Conservation (phyloP, 2,888 invertebrate species). For the Pinctada fucata region DNA sequence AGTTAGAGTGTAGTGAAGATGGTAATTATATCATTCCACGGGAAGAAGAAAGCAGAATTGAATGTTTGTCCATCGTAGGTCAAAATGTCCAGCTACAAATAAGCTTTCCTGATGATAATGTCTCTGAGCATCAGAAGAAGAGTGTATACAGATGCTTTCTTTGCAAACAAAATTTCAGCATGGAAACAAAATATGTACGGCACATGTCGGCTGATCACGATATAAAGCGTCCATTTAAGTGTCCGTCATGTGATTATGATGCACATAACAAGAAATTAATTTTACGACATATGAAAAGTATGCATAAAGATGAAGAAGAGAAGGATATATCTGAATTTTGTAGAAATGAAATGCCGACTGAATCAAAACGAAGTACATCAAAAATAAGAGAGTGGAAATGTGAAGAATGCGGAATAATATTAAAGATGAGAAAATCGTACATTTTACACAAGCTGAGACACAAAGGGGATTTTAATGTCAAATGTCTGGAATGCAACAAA, state of each 20-base stretch:
- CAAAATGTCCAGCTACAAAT: constrained; percentile 44
- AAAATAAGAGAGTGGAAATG: constrained; percentile 17
- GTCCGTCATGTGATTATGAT: constrained; percentile 31
- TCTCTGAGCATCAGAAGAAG: neutral
- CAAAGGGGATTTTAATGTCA: constrained; percentile 7
- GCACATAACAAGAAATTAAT: constrained; percentile 26
- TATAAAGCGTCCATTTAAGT: constrained; percentile 29
- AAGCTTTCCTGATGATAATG: constrained; percentile 36
- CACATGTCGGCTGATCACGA: constrained; percentile 40
- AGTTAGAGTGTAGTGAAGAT: constrained; percentile 54
- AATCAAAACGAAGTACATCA: neutral
- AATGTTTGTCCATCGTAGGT: constrained; percentile 31
- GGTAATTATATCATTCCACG: constrained; percentile 29
- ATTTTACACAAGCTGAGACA: constrained; percentile 35
- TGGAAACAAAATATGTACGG: constrained; percentile 36
- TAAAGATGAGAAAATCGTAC: constrained; percentile 38
- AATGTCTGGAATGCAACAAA: constrained; percentile 43
- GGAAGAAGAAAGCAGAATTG: neutral
- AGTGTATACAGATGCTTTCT: constrained; percentile 25
- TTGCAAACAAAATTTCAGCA: constrained; percentile 38
- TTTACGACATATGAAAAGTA: constrained; percentile 27
- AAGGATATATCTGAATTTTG: neutral
- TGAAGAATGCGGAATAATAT: constrained; percentile 25
- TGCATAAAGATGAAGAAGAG: constrained; percentile 4
- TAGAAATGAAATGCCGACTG: neutral